Evolutionary conservation across 2,113 vertebrate genomes (phyloP), one percentile per base, ranked within the genome.

Genomic region (Pseudopodoces humilis): DNA sequence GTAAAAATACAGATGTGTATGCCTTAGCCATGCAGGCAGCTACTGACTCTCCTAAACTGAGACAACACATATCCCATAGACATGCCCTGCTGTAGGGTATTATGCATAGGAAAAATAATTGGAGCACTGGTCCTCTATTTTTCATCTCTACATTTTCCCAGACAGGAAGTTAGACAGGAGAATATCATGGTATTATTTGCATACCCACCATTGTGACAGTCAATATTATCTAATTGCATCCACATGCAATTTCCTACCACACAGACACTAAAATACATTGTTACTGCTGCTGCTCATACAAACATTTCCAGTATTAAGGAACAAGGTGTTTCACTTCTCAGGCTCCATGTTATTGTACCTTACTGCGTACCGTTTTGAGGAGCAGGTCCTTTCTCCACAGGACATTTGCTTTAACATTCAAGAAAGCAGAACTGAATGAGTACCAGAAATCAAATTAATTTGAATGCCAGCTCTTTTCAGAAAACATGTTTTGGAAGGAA

Each of bases 281-380:
- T 41, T 86, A 37, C 41, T 83, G 60, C 43, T 82, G 47, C 53
- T 71, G 64, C 64, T 92, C 25, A 59, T 18, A 55, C 27, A 88
- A 96, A 86, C 65, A 77, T 86, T 96, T 85, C 74, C 74, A 37
- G 37, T 86, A 60, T 35, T 90, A 83, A 96, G 69, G 67, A 97
- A 83, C 12, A 88, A 91, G 78, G 17, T 47, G 9, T 71, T 95
- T 78, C 44, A 58, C 44, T 67, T 92, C 71, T 84, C 53, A 80
- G 88, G 85, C 46, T 83, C 84, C 47, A 43, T 44, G 64, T 56
- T 83, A 55, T 39, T 76, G n/a, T 30, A 74, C 56, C 39, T 93
- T 81, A 86, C 8, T 58, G 46, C 94, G 78, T 44, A 22, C 4
- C 12, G 50, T 94, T 95, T 60, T 35, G 11, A 88, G 91, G 60